These are phyloP conservation scores for Idaea dimidiata DNA, from an alignment of 2,888 invertebrate species.

Conservation along the genomic window DNA sequence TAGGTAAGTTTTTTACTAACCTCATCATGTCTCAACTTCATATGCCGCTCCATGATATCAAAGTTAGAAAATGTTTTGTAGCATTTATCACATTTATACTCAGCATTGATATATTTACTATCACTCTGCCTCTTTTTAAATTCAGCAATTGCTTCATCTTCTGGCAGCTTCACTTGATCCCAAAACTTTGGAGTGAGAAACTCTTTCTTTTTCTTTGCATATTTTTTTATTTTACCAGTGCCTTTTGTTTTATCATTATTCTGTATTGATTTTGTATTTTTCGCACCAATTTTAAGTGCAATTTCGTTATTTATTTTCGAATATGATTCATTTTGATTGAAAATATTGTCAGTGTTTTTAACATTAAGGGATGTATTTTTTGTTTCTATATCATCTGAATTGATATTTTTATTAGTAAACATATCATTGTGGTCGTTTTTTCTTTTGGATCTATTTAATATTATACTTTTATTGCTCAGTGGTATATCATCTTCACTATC, in stretches of 20 bases:
- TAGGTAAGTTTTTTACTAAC: constrained; percentile 37
- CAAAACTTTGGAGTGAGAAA: constrained; percentile 19
- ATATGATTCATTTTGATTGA: background rate
- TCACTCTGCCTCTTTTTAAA: constrained; percentile 49
- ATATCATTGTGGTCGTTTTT: background rate
- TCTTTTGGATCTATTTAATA: background rate
- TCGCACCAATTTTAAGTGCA: background rate
- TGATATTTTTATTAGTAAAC: background rate
- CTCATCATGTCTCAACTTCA: constrained; percentile 55
- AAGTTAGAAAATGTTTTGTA: constrained; percentile 62
- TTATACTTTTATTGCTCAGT: background rate
- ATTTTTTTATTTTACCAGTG: background rate
- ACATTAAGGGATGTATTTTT: background rate
- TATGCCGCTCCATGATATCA: constrained; percentile 59
- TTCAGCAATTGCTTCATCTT: constrained; percentile 44
- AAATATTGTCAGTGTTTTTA: background rate
- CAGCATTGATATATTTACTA: constrained; percentile 49
- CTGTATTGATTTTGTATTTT: background rate
- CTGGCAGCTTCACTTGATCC: constrained; percentile 12
- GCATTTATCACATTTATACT: constrained; percentile 60
- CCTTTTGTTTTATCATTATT: background rate
- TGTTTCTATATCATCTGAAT: background rate
- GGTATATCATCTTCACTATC: background rate
- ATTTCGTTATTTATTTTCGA: background rate
- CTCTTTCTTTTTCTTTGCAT: constrained; percentile 8